These are phyloP conservation scores for Oxyteleia sp. DNA, from an alignment of 2,888 invertebrate species.

Conservation along the genomic window DNA sequence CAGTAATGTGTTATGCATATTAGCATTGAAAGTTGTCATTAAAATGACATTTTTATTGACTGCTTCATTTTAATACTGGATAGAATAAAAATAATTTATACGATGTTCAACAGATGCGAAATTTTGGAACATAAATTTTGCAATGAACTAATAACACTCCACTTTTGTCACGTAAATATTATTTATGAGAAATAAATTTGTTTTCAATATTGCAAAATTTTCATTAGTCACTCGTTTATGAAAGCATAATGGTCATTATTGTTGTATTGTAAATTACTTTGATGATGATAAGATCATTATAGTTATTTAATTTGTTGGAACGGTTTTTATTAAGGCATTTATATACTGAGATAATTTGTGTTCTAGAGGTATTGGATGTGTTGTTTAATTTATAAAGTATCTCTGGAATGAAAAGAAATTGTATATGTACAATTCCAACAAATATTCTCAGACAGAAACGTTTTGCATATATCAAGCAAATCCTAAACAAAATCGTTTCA, in stretches of 20 bases:
- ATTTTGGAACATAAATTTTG: constrained; percentile 39
- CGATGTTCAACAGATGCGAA: constrained; percentile 35
- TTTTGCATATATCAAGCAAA: no score
- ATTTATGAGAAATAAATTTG: constrained; percentile 33
- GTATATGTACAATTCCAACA: no score
- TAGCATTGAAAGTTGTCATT: constrained; percentile 47
- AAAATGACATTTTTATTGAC: constrained; percentile 57
- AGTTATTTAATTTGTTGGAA: constrained; percentile 20
- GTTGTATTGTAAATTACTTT: constrained; percentile 16
- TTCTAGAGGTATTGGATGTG: not conserved
- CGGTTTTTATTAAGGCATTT: constrained; percentile 6
- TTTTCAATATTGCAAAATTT: constrained; percentile 20
- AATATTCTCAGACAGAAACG: no score
- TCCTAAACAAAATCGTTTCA: no score
- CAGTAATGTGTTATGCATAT: constrained; percentile 35
- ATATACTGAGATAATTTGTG: not conserved
- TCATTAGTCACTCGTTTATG: constrained; percentile 4
- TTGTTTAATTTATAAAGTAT: not conserved
- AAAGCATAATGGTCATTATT: constrained; percentile 13
- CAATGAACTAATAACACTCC: constrained; percentile 44
- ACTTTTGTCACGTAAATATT: constrained; percentile 48
- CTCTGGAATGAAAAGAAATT: no score
- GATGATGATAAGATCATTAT: constrained; percentile 25
- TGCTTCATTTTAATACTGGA: constrained; percentile 36
- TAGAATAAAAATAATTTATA: constrained; percentile 54